Evolutionary conservation across 2,113 vertebrate genomes (phyloP), one percentile per base, ranked within the genome.

Genomic region (Accipiter cooperii): DNA sequence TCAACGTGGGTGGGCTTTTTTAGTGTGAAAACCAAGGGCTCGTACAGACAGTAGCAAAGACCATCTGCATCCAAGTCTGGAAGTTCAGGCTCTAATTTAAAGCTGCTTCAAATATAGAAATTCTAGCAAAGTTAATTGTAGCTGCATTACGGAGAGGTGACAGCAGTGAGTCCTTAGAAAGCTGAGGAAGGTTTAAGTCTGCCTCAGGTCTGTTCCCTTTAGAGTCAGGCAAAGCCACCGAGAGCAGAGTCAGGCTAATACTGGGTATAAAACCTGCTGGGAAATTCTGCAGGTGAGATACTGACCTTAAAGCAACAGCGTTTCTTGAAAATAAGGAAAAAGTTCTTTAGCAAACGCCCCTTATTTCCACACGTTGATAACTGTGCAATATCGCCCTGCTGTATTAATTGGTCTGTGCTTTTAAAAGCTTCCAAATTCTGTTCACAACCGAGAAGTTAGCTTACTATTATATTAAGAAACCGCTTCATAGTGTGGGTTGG

Each of bases 91-190:
- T 96, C 94, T n/a, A 33, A 83, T 96, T 96, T 96, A 92, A 89
- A 94, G 70, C 81, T 73, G 70, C 81, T 91, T 96, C 89, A 93
- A 97, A 96, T 96, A 97, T 94, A 97, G 96, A 97, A 63, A 95
- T 96, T 87, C 96, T 94, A 94, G 36, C 25, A 13, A 89, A 93
- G 93, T 93, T 94, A 97, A 96, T 38, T 66, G 93, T 79, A 76
- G 94, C 90, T 47, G 64, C 64, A 12, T 96, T 74, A 95, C 40
- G 76, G 76, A 83, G 85, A 84, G 71, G 85, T 80, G 95, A 95
- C 83, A 95, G 85, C 83, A 92, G 64, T 0, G 3, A 83, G 85
- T 65, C 87, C 79, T 96, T 80, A 85, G 90, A 94, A 91, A 96
- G 85, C 88, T 20, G 26, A n/a, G 71, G 58, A 90, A 80, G 58